Conservation (phyloP, 2,113 vertebrate species). For the Tragelaphus strepsiceros region DNA sequence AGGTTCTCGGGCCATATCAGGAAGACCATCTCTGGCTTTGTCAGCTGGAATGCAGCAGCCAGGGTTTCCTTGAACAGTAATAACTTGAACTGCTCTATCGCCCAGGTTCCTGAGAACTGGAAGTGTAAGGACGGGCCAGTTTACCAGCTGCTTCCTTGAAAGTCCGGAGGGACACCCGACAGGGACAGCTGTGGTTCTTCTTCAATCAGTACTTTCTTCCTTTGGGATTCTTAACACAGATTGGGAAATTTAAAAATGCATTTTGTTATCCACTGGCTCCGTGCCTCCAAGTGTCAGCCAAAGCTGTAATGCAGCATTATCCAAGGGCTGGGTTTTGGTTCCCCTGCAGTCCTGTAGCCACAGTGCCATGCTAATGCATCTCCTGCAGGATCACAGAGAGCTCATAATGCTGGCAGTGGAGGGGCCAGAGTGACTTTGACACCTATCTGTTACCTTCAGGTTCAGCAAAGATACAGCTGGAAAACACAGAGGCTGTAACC, state of each 20-base stretch:
- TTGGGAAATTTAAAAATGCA: conserved; percentile 61
- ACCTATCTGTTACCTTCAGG: conserved; percentile 73
- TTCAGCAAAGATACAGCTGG: conserved; percentile 72
- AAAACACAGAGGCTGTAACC: conserved; percentile 44
- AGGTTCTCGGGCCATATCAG: conserved; percentile 13
- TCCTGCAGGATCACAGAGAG: conserved; percentile 66
- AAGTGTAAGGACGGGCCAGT: neutral
- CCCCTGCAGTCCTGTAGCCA: conserved; percentile 54
- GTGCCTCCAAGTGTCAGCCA: conserved; percentile 54
- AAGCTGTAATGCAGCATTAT: conserved; percentile 55
- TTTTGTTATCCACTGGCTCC: conserved; percentile 66
- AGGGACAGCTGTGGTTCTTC: neutral
- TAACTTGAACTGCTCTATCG: neutral
- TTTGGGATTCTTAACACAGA: conserved; percentile 40
- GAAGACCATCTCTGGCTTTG: conserved; percentile 24
- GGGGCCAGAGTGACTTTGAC: conserved; percentile 71
- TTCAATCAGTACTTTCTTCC: neutral
- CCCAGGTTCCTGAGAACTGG: neutral
- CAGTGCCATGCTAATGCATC: conserved; percentile 65
- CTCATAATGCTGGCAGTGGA: conserved; percentile 60
- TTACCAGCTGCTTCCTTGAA: neutral
- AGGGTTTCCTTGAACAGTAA: neutral
- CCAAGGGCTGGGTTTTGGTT: conserved; percentile 61
- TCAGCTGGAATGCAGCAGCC: neutral
- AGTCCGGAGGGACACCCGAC: neutral